Percentiles rank a stretch among this genome's conserved stretches.
phyloP scores from a whole-genome alignment of 2,888 invertebrate species.

The Napeogenes sylphis region DNA sequence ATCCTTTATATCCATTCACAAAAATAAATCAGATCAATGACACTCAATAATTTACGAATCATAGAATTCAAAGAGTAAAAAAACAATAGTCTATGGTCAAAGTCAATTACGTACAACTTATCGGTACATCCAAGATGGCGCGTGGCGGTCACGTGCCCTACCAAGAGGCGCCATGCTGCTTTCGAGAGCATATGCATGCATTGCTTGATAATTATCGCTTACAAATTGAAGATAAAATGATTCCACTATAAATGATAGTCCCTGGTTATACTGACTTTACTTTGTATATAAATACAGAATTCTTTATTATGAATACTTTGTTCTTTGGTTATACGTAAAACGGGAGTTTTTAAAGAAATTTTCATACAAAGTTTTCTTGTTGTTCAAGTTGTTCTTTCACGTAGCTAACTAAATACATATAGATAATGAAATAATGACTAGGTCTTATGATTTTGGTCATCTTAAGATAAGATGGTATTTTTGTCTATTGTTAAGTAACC shows the following conservation, averaged over 20 bases:
- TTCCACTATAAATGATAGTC: background rate
- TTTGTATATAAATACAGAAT: too few relatives aligned
- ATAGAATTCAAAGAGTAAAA: conserved; percentile 27
- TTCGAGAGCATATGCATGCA: conserved; percentile 65
- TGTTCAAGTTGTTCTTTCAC: too few relatives aligned
- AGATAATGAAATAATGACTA: too few relatives aligned
- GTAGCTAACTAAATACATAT: too few relatives aligned
- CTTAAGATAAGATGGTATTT: too few relatives aligned
- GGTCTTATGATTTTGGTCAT: too few relatives aligned
- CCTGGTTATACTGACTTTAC: background rate
- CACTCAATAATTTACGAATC: conserved; percentile 7
- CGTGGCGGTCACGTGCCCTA: conserved; percentile 59
- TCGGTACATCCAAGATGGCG: conserved; percentile 36
- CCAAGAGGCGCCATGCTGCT: conserved; percentile 61
- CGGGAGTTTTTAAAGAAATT: too few relatives aligned
- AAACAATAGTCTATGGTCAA: conserved; percentile 29
- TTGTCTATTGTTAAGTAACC: too few relatives aligned
- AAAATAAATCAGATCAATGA: conserved; percentile 9
- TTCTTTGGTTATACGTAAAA: too few relatives aligned
- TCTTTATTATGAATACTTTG: too few relatives aligned
- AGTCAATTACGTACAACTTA: conserved; percentile 24
- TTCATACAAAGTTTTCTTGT: too few relatives aligned
- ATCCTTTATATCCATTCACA: background rate
- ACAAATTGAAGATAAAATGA: background rate
- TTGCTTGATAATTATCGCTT: conserved; percentile 35